These are phyloP conservation scores for Eretmocerus hayati DNA, from an alignment of 2,888 invertebrate species.

Conservation along the genomic window DNA sequence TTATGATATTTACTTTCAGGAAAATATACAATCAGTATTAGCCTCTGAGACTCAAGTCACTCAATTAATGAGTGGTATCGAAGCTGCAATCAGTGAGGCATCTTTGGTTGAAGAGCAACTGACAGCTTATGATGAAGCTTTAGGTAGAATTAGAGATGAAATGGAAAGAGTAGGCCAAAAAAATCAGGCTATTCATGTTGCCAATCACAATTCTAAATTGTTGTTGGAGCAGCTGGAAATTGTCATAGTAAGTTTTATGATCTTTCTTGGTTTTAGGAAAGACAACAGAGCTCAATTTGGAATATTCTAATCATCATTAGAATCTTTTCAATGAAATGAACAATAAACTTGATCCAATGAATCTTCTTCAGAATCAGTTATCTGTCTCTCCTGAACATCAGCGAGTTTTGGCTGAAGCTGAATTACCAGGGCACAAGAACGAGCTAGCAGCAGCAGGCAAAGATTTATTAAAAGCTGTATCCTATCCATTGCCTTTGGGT, in stretches of 20 bases:
- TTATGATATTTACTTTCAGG: constrained; percentile 41
- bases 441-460: constrained; percentile 65
- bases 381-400: constrained; percentile 64
- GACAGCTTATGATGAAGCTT: constrained; percentile 72
- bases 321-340: too few relatives aligned
- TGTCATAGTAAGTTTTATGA: constrained; percentile 58
- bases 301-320: constrained; percentile 7
- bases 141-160: constrained; percentile 77
- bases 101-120: constrained; percentile 66
- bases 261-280: background rate
- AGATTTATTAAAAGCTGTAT: constrained; percentile 66
- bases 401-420: constrained; percentile 63
- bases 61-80: constrained; percentile 74
- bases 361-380: constrained; percentile 58
- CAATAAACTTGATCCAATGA: constrained; percentile 15
- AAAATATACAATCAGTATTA: constrained; percentile 86
- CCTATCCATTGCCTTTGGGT: constrained; percentile 39
- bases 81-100: constrained; percentile 69
- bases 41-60: constrained; percentile 74
- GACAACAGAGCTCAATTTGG: constrained; percentile 2
- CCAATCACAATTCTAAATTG: constrained; percentile 77
- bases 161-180: constrained; percentile 90
- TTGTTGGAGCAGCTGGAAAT: constrained; percentile 71
- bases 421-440: constrained; percentile 58
- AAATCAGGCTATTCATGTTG: constrained; percentile 77